Base-by-base conservation (phyloP, 2,113 vertebrate species). In the Cochlearius cochlearius region DNA sequence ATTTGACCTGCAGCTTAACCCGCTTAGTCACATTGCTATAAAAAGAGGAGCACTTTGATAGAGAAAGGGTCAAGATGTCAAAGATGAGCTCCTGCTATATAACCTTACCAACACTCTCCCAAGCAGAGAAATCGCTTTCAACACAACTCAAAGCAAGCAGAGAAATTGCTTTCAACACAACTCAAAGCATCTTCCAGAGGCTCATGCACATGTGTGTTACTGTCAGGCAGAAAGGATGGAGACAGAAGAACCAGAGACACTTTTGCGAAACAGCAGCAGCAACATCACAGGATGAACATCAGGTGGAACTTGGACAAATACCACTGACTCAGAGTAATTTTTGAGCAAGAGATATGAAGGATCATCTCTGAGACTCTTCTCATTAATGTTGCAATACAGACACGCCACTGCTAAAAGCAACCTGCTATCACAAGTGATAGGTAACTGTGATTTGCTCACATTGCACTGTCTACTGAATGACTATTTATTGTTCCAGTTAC, bases 381-480 rank as follows among this genome's bases (percentile, higher is more conserved):
- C 12, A 38, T n/a, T 38, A 13, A 9, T 1, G 16, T 2, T 43
- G 30, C 66, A 86, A 43, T 26, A 38, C 14, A 72, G 41, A 41
- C 3, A 12, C 2, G 4, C 7, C 36, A 20, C 53, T 60, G 19
- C 23, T 77, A 50, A 68, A 86, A 66, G 21, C 72, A 78, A 17
- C 21, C 41, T 74, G 11, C 27, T 41, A 0, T 17, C 15, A 2
- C 0, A 34, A 52, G 47, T 34, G 19, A 15, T 12, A 66, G 36
- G 41, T 23, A 13, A 2, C 12, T 47, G 7, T 6, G 34, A 47
- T 69, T 32, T 73, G 27, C 11, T 55, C 69, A 21, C 12, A 2
- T 6, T 45, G 5, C 4, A 5, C 20, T 45, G 7, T 26, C 71
- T n/a, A 0, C n/a, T 43, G 63, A 79, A 10, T 5, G 10, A 53